Evolutionary conservation across 1,140 invertebrate species (phyloP).

Genomic region (Andricus grossulariae): DNA sequence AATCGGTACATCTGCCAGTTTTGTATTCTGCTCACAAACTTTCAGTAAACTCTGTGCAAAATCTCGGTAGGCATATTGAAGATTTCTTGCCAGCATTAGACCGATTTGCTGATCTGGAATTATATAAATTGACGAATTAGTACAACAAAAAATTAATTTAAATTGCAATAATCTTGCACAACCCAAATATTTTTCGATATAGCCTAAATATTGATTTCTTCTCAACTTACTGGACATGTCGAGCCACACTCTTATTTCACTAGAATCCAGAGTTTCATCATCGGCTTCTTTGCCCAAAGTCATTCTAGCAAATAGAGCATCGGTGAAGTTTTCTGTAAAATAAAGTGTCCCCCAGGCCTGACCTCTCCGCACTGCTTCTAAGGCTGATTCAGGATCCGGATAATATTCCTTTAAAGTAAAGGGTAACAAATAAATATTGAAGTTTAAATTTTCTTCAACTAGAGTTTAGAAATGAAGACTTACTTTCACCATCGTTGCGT

Average conservation of each 20-base stretch:
- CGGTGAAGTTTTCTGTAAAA: conserved; percentile 91
- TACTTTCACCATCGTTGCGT: conserved; percentile 79
- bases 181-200: background rate
- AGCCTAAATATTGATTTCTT: background rate
- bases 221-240: conserved; percentile 91
- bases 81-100: conserved; percentile 86
- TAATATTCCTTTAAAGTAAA: conserved; percentile 80
- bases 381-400: conserved; percentile 80
- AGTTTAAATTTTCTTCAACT: background rate
- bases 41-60: conserved; percentile 84
- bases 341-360: conserved; percentile 91
- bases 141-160: background rate
- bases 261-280: conserved; percentile 87
- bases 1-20: conserved; percentile 88
- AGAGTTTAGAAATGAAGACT: conserved; percentile 38
- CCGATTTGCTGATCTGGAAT: conserved; percentile 91
- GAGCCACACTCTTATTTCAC: conserved; percentile 88
- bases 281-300: conserved; percentile 82
- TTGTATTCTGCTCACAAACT: conserved; percentile 85
- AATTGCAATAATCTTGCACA: background rate
- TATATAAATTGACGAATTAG: conserved; percentile 12
- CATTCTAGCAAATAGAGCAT: conserved; percentile 84
- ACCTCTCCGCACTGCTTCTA: conserved; percentile 83
- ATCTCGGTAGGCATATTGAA: conserved; percentile 87
- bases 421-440: background rate